A percentile compares a stretch with the other conserved stretches of the same genome.
Conservation (phyloP, 2,113 vertebrate genomes). For the Macroglossus sobrinus region DNA sequence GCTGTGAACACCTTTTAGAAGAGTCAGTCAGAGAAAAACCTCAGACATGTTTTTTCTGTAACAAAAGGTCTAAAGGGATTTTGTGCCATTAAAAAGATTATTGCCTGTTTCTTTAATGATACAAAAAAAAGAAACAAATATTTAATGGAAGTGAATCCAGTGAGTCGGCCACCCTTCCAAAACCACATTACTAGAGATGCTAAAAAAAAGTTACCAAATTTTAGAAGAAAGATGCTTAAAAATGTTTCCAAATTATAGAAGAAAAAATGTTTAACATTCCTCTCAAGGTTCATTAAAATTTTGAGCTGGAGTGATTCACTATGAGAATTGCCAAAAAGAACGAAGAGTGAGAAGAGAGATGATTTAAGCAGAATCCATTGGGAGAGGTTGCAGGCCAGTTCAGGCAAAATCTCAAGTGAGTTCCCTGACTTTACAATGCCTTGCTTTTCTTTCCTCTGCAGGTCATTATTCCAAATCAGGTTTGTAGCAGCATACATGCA, state of each 20-base stretch:
- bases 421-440: not conserved
- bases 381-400: not conserved
- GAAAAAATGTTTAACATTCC: not conserved
- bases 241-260: constrained; percentile 12
- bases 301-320: not conserved
- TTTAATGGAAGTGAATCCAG: constrained; percentile 18
- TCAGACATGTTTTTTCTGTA: constrained; percentile 13
- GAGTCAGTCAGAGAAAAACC: constrained; percentile 11
- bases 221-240: not conserved
- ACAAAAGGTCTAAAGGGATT: constrained; percentile 43
- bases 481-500: not conserved
- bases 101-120: not conserved
- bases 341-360: not conserved
- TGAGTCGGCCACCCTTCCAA: not conserved
- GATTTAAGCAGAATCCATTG: not conserved
- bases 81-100: constrained; percentile 35
- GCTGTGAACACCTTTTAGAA: not conserved
- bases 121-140: constrained; percentile 39
- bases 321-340: constrained; percentile 33
- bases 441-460: not conserved
- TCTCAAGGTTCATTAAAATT: not conserved
- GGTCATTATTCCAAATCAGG: not conserved
- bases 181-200: not conserved
- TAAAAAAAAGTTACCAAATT: constrained; percentile 25
- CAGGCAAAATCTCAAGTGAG: not conserved